Conservation (phyloP, 2,113 vertebrate genomes). For the Ptyas mucosa region DNA sequence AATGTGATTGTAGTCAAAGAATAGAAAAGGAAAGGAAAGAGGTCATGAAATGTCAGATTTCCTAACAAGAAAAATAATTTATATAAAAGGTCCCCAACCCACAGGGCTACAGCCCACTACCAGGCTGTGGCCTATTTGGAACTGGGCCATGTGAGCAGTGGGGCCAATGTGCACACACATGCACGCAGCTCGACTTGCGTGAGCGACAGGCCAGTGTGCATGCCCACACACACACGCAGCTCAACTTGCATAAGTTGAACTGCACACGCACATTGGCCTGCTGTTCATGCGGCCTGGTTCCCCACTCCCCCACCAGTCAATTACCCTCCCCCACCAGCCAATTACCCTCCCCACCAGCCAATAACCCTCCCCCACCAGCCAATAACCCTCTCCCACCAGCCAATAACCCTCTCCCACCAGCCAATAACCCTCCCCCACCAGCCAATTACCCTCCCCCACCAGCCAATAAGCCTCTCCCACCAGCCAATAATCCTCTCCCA, state of each 20-base stretch:
- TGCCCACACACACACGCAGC: not conserved
- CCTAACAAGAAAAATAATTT: not conserved
- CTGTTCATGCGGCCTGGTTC: too few species aligned
- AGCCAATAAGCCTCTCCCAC: too few species aligned
- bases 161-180: not conserved
- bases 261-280: not conserved
- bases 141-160: accelerated
- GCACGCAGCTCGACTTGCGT: not conserved
- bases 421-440: too few species aligned
- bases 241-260: not conserved
- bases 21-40: not conserved
- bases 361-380: too few species aligned
- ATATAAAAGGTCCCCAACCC: not conserved
- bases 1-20: not conserved
- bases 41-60: not conserved
- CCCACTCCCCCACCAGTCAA: too few species aligned
- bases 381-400: too few species aligned
- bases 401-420: too few species aligned
- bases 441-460: too few species aligned
- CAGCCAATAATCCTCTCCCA: too few species aligned
- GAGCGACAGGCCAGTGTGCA: not conserved
- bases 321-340: too few species aligned
- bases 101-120: not conserved
- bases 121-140: not conserved
- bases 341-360: too few species aligned